Conservation (phyloP, 2,797 vertebrate species). For the Fistularia commersonii region DNA sequence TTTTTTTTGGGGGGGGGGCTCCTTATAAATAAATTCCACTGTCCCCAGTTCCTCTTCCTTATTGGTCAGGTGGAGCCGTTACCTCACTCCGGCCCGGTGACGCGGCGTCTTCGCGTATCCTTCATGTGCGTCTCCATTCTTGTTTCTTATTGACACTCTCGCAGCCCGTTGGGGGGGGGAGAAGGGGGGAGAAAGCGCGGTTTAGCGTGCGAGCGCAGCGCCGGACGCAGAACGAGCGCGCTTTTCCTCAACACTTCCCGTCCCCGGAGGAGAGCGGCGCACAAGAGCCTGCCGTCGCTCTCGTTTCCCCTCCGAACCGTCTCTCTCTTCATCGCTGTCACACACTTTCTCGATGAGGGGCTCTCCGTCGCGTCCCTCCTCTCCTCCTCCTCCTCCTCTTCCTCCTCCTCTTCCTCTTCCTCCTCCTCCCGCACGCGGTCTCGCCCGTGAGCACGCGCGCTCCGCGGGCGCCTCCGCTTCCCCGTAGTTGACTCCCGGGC, state of each 20-base stretch:
- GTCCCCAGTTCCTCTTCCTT: conserved; percentile 69
- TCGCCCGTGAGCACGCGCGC: conserved; percentile 31
- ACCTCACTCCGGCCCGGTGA: conserved; percentile 88
- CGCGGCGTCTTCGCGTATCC: conserved; percentile 97
- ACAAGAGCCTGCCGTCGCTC: conserved; percentile 40
- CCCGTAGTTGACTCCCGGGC: conserved; percentile 54
- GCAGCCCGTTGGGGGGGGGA: conserved; percentile 35
- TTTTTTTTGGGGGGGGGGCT: conserved; percentile 16
- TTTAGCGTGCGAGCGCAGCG: conserved; percentile 36
- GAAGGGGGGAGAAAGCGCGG: conserved; percentile 7
- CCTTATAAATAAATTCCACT: conserved; percentile 62
- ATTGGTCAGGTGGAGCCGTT: conserved; percentile 89
- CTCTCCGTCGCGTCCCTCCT: too few species aligned
- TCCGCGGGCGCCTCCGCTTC: conserved; percentile 36
- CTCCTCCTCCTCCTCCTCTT: conserved; percentile 6
- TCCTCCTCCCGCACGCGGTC: conserved; percentile 19
- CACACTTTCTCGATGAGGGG: conserved; percentile 8
- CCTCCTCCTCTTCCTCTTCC: too few species aligned
- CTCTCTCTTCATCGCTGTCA: conserved; percentile 8
- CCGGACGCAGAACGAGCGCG: conserved; percentile 33
- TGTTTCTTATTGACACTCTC: conserved; percentile 78
- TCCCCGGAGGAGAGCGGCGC: conserved; percentile 65
- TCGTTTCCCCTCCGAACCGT: conserved; percentile 11
- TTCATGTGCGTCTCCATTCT: conserved; percentile 91
- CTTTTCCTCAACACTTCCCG: conserved; percentile 49